Evolutionary conservation across 2,113 vertebrate species (phyloP), one percentile per base, ranked within the genome.

Genomic region (Sylvietta virens): DNA sequence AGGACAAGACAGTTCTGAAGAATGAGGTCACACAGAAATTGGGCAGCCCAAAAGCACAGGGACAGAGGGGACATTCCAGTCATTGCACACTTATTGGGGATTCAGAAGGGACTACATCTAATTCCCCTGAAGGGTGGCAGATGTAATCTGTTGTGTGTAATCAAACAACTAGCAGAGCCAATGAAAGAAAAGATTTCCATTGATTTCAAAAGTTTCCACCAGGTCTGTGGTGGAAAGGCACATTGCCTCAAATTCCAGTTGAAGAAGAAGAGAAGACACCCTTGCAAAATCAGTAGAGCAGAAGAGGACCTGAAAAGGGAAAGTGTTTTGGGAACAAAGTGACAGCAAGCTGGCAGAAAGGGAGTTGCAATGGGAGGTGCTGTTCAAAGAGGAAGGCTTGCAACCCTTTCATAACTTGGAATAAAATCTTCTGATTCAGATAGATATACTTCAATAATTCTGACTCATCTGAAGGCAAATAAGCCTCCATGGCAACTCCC

Each of bases 401-500:
- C 31, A 70, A 27, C 28, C 19, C 12, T 94, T 93, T 81, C 65
- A 56, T 66, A 90, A 82, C 61, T 90, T 37, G 50, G 66, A 91
- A 91, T 73, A 86, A 94, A 95, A 64, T 64, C 67, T 80, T 93
- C 85, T 90, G 74, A 94, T 93, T 83, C 81, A 88, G 81, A 91
- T 39, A 87, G 77, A 91, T 14, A 24, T 73, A 61, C 80, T 92
- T 89, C 86, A 95, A 87, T 95, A 95, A 97, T 89, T 96, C 91
- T 95, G 70, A 96, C 60, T 95, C 86, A 95, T 92, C 81, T 94
- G 39, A 35, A 18, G 2, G 84, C 33, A 90, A 90, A 90, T 66
- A 72, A 30, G 72, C 66, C 58, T 88, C 78, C 66, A 73, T 66
- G 30, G 88, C 27, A 88, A 86, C 82, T 83, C 56, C 47, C 64